A percentile compares a stretch with the other conserved stretches of the same genome.
Conservation (phyloP, 2,113 vertebrate genomes). For the Pan troglodytes region DNA sequence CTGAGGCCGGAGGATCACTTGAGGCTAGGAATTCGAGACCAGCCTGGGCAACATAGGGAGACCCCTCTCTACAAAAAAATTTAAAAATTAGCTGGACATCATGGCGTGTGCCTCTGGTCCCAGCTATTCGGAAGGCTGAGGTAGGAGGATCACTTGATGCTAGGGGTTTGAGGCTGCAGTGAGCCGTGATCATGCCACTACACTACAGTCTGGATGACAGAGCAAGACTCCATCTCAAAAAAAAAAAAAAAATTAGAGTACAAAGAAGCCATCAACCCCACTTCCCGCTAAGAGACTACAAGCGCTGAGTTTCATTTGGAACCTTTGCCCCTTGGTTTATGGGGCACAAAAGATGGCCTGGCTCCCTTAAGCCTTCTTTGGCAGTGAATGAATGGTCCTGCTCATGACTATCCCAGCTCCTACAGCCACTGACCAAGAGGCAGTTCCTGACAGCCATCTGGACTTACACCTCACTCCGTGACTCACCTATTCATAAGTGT, state of each 20-base stretch:
- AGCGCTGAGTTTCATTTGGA: neutral
- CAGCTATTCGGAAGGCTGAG: too few species aligned
- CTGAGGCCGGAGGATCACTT: too few species aligned
- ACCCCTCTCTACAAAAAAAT: too few species aligned
- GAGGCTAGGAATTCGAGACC: too few species aligned
- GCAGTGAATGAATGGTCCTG: neutral
- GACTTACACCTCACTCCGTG: neutral
- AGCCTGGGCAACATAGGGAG: too few species aligned
- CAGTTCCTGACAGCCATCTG: neutral
- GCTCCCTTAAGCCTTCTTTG: neutral
- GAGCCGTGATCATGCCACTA: too few species aligned
- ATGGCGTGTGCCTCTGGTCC: too few species aligned
- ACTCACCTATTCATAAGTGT: conserved; percentile 21
- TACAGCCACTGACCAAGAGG: neutral
- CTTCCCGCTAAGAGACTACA: neutral
- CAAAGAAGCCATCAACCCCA: neutral
- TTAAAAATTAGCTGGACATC: too few species aligned
- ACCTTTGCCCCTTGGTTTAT: neutral
- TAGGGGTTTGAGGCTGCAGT: too few species aligned
- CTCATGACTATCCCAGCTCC: neutral
- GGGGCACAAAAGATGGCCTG: neutral
- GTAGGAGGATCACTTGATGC: too few species aligned
- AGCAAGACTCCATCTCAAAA: too few species aligned
- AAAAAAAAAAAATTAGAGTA: neutral
- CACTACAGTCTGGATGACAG: too few species aligned